A percentile compares a stretch with the other conserved stretches of the same genome.
Conservation (phyloP, 2,113 vertebrate genomes). For the Sinocyclocheilus rhinocerous region DNA sequence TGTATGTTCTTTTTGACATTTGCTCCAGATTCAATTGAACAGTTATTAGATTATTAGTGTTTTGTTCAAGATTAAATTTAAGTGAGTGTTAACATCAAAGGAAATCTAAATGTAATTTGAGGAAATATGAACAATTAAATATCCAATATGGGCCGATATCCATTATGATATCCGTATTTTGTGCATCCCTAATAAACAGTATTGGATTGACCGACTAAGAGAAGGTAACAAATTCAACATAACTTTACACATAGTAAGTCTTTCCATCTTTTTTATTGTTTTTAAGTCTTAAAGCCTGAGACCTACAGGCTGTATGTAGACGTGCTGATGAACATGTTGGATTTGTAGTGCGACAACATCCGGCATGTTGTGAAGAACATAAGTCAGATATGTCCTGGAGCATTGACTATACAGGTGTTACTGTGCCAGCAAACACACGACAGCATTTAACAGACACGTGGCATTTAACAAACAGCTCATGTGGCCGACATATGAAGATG, state of each 20-base stretch:
- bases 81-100: neutral
- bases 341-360: neutral
- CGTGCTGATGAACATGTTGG: neutral
- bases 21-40: neutral
- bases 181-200: neutral
- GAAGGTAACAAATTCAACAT: neutral
- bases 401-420: constrained; percentile 51
- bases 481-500: constrained; percentile 23
- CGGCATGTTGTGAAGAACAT: neutral
- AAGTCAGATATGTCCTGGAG: neutral
- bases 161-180: neutral
- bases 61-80: neutral
- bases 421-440: constrained; percentile 32
- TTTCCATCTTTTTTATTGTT: neutral
- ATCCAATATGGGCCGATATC: neutral
- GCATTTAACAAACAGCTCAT: constrained; percentile 22
- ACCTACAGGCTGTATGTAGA: neutral
- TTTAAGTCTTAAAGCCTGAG: neutral
- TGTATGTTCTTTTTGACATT: neutral
- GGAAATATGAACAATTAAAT: neutral
- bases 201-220: neutral
- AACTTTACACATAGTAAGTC: neutral
- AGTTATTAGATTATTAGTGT: neutral
- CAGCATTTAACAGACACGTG: neutral
- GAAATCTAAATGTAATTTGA: neutral